Evolutionary conservation across 2,113 vertebrate genomes (phyloP).

Genomic region (Dasyprocta punctata): DNA sequence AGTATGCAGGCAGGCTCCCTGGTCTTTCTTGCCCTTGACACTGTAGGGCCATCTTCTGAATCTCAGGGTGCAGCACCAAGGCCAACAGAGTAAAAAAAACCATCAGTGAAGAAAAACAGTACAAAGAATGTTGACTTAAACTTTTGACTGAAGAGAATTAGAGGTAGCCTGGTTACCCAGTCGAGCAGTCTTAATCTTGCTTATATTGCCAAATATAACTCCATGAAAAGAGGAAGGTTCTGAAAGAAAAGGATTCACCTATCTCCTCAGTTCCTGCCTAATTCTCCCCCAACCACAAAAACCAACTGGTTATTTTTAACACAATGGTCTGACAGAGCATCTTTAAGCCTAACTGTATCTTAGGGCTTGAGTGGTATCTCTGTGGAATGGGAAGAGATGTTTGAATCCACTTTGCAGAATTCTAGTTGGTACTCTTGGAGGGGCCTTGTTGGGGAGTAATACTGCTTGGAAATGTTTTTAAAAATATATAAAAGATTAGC

Average conservation of each 20-base stretch:
- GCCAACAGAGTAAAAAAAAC: not conserved
- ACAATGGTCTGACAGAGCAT: not conserved
- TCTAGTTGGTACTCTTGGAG: not conserved
- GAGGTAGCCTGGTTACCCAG: not conserved
- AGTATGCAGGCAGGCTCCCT: rapidly evolving
- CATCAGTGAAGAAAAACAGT: not conserved
- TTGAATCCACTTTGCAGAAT: not conserved
- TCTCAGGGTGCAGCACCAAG: not conserved
- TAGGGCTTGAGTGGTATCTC: not conserved
- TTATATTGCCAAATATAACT: not conserved
- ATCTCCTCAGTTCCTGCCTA: not conserved
- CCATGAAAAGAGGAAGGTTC: not conserved
- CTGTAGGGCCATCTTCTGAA: not conserved
- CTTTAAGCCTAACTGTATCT: not conserved
- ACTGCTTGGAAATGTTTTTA: not conserved
- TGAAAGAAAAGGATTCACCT: not conserved
- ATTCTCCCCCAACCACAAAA: not conserved
- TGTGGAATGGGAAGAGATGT: not conserved
- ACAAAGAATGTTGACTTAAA: not conserved
- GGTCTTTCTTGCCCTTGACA: not conserved
- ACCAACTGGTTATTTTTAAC: not conserved
- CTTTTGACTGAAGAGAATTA: not conserved
- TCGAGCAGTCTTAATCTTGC: not conserved
- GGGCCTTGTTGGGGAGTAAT: not conserved
- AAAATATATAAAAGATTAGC: not conserved